Evolutionary conservation across 2,113 vertebrate species (phyloP).

Genomic region (Tragelaphus buxtoni): DNA sequence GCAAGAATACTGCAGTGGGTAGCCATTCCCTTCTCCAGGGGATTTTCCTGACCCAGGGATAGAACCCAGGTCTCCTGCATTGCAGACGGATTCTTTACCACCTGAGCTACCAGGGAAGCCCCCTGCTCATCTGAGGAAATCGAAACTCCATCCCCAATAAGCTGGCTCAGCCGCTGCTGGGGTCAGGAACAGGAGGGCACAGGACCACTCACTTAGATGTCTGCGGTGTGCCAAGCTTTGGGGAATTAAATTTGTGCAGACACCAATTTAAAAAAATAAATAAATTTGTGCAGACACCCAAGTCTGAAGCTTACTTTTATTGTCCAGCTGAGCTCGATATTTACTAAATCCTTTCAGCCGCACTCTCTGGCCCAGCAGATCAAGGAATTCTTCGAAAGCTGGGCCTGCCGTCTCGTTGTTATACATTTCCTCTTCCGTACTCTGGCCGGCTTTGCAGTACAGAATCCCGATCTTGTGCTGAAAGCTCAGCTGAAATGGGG

Average conservation of each 20-base stretch:
- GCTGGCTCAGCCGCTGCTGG: background rate
- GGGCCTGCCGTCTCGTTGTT: constrained; percentile 95
- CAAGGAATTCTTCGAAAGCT: constrained; percentile 95
- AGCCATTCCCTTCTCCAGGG: background rate
- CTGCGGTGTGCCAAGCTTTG: background rate
- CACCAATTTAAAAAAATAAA: too few species aligned
- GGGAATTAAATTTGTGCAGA: background rate
- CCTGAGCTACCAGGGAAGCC: background rate
- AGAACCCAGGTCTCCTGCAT: background rate
- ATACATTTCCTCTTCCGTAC: constrained; percentile 99
- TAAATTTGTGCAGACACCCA: background rate
- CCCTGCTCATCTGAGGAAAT: background rate
- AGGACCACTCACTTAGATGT: background rate
- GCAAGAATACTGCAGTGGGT: background rate
- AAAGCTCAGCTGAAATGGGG: constrained; percentile 92
- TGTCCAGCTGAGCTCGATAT: constrained; percentile 97
- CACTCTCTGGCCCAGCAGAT: constrained; percentile 96
- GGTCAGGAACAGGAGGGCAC: background rate
- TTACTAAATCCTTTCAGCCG: constrained; percentile 96
- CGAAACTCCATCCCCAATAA: background rate
- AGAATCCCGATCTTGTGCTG: constrained; percentile 98
- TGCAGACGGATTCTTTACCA: background rate
- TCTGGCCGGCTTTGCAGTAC: constrained; percentile 96
- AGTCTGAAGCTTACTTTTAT: constrained; percentile 90
- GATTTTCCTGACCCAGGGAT: background rate